Evolutionary conservation across 2,888 invertebrate genomes (phyloP), one percentile per base, ranked within the genome.

Genomic region (Diplazon laetatorius): DNA sequence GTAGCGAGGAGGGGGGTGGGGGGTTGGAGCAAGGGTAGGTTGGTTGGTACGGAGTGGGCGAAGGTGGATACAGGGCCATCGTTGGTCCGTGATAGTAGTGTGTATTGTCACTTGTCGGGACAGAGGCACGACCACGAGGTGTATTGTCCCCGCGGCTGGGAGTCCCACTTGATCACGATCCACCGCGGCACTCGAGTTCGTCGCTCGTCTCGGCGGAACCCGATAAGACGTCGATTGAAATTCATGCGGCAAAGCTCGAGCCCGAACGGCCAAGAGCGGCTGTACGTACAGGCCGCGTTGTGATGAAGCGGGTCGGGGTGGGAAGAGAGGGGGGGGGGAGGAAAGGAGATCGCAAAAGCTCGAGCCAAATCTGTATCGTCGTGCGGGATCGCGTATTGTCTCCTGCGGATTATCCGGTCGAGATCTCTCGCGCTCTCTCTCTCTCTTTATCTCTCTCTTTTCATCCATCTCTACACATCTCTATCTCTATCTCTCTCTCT

Each of bases 141-240:
- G 74, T 78, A 78, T 78, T 78, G 78, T 78, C 78, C 90, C 88
- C 88, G 75, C 88, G 63, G 85, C 89, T 87, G 89, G 88, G 89
- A 89, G 89, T 88, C 87, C 91, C 90, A 91, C 91, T 91, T 91
- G 91, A 91, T 91, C 91, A 91, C 91, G 91, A 91, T 91, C 89
- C 89, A 88, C 81, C 66, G 83, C 85, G 85, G 83, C 82, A 88
- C 89, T 87, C 85, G 77, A 88, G 85, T 78, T 63, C 68, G 72
- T 82, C 77, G 78, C 75, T 79, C 78, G 72, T 46, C 55, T 74
- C 50, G 65, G 50, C 57, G 73, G 50, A 59, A 82, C 84, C 85
- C 85, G 90, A 90, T 91, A 91, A 91, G 90, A 89, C 87, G 89
- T 89, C 90, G 90, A 90, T 90, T 90, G 90, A 91, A 91, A 91